Evolutionary conservation across 2,113 vertebrate species (phyloP).

Genomic region (Nansenia antarctica): DNA sequence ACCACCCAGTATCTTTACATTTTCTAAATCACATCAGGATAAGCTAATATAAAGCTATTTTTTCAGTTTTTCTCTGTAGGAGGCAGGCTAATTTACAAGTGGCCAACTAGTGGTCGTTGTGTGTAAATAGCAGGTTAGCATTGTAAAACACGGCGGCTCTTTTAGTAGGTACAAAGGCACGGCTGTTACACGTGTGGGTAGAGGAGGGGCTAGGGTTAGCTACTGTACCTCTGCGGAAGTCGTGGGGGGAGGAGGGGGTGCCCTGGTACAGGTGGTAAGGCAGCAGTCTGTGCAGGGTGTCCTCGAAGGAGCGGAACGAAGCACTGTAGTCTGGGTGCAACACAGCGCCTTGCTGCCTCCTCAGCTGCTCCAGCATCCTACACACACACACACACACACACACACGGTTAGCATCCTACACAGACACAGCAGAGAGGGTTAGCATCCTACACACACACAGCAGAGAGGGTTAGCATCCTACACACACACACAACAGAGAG

Average conservation of each 20-base stretch:
- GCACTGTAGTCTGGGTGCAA: slow-evolving; percentile 90
- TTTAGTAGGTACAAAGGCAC: too few species aligned
- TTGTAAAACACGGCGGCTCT: too few species aligned
- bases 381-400: slow-evolving; percentile 16
- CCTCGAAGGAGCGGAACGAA: slow-evolving; percentile 85
- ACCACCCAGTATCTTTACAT: too few species aligned
- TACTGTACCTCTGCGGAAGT: slow-evolving; percentile 82
- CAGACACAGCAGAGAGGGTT: background rate
- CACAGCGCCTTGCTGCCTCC: slow-evolving; percentile 89
- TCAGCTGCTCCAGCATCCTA: slow-evolving; percentile 92
- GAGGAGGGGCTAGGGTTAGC: too few species aligned
- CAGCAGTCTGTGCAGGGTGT: slow-evolving; percentile 84
- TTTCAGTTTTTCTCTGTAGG: too few species aligned
- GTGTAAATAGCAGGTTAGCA: too few species aligned
- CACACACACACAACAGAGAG: background rate
- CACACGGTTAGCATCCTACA: background rate
- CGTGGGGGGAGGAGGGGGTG: slow-evolving; percentile 79
- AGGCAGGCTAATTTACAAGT: too few species aligned
- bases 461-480: background rate
- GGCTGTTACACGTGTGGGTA: too few species aligned
- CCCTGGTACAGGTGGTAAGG: slow-evolving; percentile 97
- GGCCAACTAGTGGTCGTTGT: too few species aligned
- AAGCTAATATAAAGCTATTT: too few species aligned
- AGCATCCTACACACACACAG: background rate
- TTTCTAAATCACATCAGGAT: too few species aligned